Evolutionary conservation across 2,888 invertebrate genomes (phyloP), one percentile per base, ranked within the genome.

Genomic region (Bibio marci): DNA sequence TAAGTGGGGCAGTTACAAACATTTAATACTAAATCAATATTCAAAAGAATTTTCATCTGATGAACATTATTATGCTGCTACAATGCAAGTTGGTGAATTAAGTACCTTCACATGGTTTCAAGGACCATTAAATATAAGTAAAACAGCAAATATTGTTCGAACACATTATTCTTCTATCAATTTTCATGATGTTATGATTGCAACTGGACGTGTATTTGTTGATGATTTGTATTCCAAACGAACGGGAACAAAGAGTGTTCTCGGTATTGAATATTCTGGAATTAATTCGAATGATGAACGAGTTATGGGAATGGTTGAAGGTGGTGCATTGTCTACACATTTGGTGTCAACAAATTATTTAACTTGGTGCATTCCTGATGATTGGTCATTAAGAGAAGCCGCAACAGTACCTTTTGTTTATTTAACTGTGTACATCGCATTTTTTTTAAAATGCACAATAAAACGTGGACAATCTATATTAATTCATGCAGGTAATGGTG

Each of bases 361-460:
- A 30, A 15, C 31, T 34, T 86, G 82, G 82, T 58, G 68, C 28
- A 63, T 85, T 10, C 85, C 86, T 3, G 69, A 76, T 3, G 58
- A 66, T 6, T 85, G 82, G 81, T 67, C 66, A 17, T 62, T 83
- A 33, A 71, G 76, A 48, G 79, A 85, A 47, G 85, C 80, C 1
- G 78, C 80, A 4, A 76, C 80, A 0, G 68, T 85, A 1, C 86
- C 86, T 0, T 78, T 83, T n/a, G 81, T 81, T 1, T 86, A 83
- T 50, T 67, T 67, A 43, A 74, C 79, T 1, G 72, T 71, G 1
- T 73, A 70, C 46, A 71, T 70, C 44, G 63, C 73, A 2, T 60
- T 61, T 44, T 63, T 62, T 37, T 47, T 56, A 45, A 31, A 44
- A 3, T 43, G 47, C 1, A 50, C 59, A 27, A 60, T 62, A 18